Evolutionary conservation across 2,888 invertebrate species (phyloP), one percentile per base, ranked within the genome.

Genomic region (Hemithea aestivaria): DNA sequence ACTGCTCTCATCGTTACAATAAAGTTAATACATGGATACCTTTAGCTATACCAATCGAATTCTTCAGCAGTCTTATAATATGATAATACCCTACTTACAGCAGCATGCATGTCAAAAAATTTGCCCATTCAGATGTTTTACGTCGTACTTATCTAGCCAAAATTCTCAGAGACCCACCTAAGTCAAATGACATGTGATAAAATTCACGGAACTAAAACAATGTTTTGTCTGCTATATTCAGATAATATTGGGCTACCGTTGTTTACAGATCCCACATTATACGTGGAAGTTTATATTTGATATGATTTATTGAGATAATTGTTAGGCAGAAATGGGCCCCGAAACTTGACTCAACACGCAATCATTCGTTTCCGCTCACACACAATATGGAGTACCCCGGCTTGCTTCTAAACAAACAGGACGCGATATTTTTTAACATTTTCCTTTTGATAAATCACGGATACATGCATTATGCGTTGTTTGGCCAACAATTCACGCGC

Each of bases 361-460:
- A 76, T 73, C 65, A 60, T 35, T 45, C 26, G 44, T 57, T 73
- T 79, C 76, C 77, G 75, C 56, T 68, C 66, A 45, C 66, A 35
- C 33, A 35, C 35, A 29, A 28, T 25, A 20, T 42, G 16, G 50
- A 40, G 47, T 45, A 44, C 16, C 16, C 5, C n/a, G n/a, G 5
- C 40, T 44, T 27, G 37, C 39, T 40, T 45, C 31, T 22, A 26
- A 36, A 37, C 34, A 22, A 29, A 35, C 46, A 44, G 42, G 45
- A 45, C 42, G 24, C 35, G 25, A 28, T 28, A 23, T 28, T 35
- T 39, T 34, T 34, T 36, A 33, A n/a, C 22, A 33, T 37, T 33
- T 37, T 33, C 36, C 36, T 36, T 29, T 33, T 11, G 29, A 27
- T 28, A 28, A 16, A 12, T 36, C 26, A 26, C 23, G 26, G 25